phyloP scores from a whole-genome alignment of 2,113 vertebrate species.

The Plotosus lineatus region DNA sequence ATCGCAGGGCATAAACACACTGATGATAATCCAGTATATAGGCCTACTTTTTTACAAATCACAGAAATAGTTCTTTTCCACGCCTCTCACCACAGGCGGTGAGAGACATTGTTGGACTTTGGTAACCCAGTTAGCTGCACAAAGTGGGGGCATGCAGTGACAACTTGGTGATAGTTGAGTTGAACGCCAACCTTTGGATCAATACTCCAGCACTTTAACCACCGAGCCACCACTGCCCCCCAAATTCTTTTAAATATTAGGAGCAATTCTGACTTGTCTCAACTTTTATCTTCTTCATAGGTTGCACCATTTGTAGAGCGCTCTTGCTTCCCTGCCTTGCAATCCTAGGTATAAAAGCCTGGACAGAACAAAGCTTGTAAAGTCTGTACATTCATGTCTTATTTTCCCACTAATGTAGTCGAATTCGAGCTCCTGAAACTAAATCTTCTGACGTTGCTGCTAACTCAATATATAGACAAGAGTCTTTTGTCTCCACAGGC shows the following conservation, averaged over 20 bases:
- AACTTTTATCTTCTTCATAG: neutral
- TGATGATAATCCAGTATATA: no score
- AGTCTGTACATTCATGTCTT: conserved; percentile 11
- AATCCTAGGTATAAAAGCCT: neutral
- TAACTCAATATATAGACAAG: neutral
- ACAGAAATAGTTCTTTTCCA: no score
- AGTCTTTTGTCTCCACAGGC: conserved; percentile 1
- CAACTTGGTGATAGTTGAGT: no score
- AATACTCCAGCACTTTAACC: no score
- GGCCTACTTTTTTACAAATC: no score
- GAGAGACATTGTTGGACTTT: no score
- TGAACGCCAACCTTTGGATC: no score
- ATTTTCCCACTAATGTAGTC: neutral
- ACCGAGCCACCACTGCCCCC: no score
- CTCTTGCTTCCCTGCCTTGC: neutral
- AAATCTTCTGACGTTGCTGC: neutral
- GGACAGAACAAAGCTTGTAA: neutral
- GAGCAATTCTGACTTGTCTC: neutral
- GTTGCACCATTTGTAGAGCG: neutral
- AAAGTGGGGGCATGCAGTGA: no score
- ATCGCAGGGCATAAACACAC: no score
- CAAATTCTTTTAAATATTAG: neutral
- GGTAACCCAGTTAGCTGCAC: no score
- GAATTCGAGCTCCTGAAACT: neutral
- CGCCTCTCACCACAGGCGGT: no score